Evolutionary conservation across 2,888 invertebrate genomes (phyloP).

Genomic region (Drosophila siamana): DNA sequence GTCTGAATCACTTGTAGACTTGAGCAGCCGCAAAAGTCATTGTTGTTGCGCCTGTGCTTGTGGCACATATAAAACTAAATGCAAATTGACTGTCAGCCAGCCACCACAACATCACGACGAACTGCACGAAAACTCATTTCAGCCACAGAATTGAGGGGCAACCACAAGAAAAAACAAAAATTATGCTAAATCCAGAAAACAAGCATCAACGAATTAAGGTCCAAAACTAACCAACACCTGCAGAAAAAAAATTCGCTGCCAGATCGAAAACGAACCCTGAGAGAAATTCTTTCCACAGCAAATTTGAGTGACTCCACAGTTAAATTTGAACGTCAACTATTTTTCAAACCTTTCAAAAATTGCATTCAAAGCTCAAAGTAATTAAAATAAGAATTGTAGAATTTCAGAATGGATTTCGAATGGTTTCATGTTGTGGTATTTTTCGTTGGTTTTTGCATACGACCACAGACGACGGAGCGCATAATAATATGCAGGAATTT

Average conservation of each 20-base stretch:
- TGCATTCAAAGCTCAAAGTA: neutral
- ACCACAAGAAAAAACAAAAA: slow-evolving; percentile 60
- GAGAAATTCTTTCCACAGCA: slow-evolving; percentile 2
- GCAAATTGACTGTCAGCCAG: slow-evolving; percentile 72
- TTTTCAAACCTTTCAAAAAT: neutral
- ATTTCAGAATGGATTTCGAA: slow-evolving; percentile 5
- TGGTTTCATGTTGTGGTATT: neutral
- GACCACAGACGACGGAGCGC: neutral
- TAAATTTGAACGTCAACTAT: neutral
- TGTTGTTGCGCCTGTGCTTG: slow-evolving; percentile 28
- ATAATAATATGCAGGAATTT: slow-evolving; percentile 45
- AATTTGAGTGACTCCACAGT: neutral
- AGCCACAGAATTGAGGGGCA: slow-evolving; percentile 50
- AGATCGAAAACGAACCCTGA: neutral
- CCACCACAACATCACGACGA: slow-evolving; percentile 72
- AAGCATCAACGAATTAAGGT: slow-evolving; percentile 31
- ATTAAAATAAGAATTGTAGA: neutral
- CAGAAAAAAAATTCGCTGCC: slow-evolving; percentile 1
- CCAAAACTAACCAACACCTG: slow-evolving; percentile 38
- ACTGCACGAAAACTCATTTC: slow-evolving; percentile 61
- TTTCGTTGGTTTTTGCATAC: slow-evolving; percentile 17
- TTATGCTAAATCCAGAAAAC: slow-evolving; percentile 52
- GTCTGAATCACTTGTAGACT: slow-evolving; percentile 56
- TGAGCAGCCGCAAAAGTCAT: slow-evolving; percentile 16
- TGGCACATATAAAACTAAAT: slow-evolving; percentile 62